Conservation (phyloP, 2,888 invertebrate genomes). For the Acanthosepion esculentum region DNA sequence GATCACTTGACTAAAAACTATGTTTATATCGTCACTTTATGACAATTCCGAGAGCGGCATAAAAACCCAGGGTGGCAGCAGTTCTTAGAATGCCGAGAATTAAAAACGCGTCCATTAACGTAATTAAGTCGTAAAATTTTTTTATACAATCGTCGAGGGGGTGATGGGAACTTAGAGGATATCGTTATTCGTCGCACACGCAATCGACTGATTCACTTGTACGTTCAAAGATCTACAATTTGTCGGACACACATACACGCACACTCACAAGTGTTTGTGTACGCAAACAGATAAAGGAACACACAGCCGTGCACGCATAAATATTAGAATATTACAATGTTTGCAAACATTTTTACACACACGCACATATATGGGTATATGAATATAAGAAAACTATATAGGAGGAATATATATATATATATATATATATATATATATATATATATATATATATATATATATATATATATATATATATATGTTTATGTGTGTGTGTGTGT, state of each 20-base stretch:
- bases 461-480: not conserved
- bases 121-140: not conserved
- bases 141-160: not conserved
- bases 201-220: not conserved
- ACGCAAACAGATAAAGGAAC: not conserved
- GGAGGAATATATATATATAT: not conserved
- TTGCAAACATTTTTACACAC: too few relatives aligned
- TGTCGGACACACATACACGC: not conserved
- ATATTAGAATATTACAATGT: not conserved
- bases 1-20: not conserved
- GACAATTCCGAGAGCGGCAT: not conserved
- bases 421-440: not conserved
- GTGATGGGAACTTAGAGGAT: not conserved
- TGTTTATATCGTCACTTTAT: slow-evolving; percentile 33
- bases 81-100: not conserved
- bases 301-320: not conserved
- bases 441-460: not conserved
- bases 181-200: not conserved
- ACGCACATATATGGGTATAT: not conserved
- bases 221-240: not conserved
- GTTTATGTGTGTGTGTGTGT: too few relatives aligned
- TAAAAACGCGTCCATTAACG: slow-evolving; percentile 18
- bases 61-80: not conserved
- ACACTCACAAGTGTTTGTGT: not conserved
- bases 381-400: not conserved